Evolutionary conservation across 2,888 invertebrate species (phyloP).

Genomic region (Nemapogon koenigi): DNA sequence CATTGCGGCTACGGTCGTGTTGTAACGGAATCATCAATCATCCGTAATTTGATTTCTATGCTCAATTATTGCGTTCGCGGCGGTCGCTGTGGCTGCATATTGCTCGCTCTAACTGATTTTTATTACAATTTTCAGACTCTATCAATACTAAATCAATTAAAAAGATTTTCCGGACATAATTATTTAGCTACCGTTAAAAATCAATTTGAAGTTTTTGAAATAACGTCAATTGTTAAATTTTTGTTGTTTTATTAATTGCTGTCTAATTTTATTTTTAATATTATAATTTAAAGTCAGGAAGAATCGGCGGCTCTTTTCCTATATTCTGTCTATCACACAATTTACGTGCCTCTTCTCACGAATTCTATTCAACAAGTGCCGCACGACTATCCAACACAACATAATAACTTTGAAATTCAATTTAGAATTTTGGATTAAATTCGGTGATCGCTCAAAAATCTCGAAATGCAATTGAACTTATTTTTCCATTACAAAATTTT

Average conservation of each 20-base stretch:
- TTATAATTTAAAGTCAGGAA: too few species aligned
- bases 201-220: too few species aligned
- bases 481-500: too few species aligned
- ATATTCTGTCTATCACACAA: not conserved
- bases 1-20: slow-evolving; percentile 57
- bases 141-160: too few species aligned
- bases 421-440: slow-evolving; percentile 26
- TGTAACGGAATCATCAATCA: slow-evolving; percentile 63
- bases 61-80: slow-evolving; percentile 63
- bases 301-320: too few species aligned
- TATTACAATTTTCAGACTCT: not conserved
- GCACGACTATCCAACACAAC: slow-evolving; percentile 28
- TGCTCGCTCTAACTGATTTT: slow-evolving; percentile 22
- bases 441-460: slow-evolving; percentile 23
- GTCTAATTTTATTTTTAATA: too few species aligned
- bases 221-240: too few species aligned
- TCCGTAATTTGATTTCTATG: slow-evolving; percentile 65
- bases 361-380: slow-evolving; percentile 28
- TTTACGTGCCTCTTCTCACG: slow-evolving; percentile 33
- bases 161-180: too few species aligned
- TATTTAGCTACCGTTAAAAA: too few species aligned
- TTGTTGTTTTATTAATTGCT: too few species aligned
- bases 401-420: slow-evolving; percentile 25
- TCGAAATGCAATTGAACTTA: too few species aligned
- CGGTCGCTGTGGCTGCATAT: slow-evolving; percentile 47